Evolutionary conservation across 2,797 vertebrate species (phyloP).

Genomic region (Urosaurus nigricauda): DNA sequence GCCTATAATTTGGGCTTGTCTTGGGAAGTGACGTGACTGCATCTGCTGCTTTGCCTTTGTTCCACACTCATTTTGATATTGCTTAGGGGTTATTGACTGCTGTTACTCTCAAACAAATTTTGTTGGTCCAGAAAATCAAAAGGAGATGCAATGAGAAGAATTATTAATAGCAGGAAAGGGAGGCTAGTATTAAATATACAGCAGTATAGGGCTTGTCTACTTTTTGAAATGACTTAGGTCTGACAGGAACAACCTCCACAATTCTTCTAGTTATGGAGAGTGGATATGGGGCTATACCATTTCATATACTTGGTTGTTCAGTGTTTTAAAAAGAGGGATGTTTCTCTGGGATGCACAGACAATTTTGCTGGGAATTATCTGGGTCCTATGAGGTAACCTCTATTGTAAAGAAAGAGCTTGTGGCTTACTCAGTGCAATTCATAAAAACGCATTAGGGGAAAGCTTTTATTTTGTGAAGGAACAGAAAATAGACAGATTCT

Average conservation of each 20-base stretch:
- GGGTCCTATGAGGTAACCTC: neutral
- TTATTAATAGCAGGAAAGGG: neutral
- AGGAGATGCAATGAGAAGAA: neutral
- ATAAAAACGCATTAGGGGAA: neutral
- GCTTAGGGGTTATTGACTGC: neutral
- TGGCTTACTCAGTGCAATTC: neutral
- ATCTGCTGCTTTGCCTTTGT: neutral
- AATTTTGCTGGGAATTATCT: conserved; percentile 2
- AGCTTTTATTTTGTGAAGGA: conserved; percentile 21
- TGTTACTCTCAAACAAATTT: neutral
- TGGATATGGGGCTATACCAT: neutral
- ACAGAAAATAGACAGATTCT: conserved; percentile 1
- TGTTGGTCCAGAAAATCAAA: neutral
- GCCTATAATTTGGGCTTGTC: neutral
- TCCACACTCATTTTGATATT: neutral
- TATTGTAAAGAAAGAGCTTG: neutral
- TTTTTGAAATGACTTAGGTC: neutral
- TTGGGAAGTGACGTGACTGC: neutral
- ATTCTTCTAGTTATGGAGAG: neutral
- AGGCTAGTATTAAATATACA: neutral
- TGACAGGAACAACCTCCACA: neutral
- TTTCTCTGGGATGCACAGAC: conserved; percentile 12
- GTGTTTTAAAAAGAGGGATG: neutral
- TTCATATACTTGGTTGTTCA: conserved; percentile 2
- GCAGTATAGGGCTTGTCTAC: neutral